Base-by-base conservation (phyloP, 2,797 vertebrate genomes). In the Eurystomus glaucurus region DNA sequence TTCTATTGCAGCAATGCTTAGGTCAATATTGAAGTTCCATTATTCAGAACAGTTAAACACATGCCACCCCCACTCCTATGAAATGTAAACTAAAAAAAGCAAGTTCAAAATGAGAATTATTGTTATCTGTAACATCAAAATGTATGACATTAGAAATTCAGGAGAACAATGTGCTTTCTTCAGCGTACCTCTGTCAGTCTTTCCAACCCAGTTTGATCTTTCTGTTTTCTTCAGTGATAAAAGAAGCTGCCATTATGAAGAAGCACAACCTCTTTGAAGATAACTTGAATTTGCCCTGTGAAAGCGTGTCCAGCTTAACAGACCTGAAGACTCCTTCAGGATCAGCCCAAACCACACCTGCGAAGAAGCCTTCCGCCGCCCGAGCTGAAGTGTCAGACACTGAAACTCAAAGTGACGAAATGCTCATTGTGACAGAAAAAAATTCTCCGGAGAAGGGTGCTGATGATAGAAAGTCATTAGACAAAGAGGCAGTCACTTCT, bases 261-360 rank as follows among this genome's bases (percentile, higher is more conserved):
- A 99, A 99, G 92, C 98, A 99, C 97, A 99, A 99, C 98, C 98
- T 99, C 71, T 98, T 99, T 93, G 98, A 98, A 31, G 99, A 99
- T 81, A 99, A 98, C 93, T 89, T 98, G 77, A 98, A 98, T 70
- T 89, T 99, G 83, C 98, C 98, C 87, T 98, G 98, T 29, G 97
- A 98, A 89, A 99, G 99, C 0, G 98, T 98, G 93, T 99, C 98
- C 96, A 99, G 99, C 88, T 97, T 98, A 90, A 97, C 98, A 1
- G 99, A 99, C 91, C 96, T 99, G n/a, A 98, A 92, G 97, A 98
- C 78, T 10, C 97, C 94, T 6, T 94, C 43, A 15, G 96, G 97
- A 52, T 99, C 99, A 31, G 97, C 97, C 7, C 99, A 99, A 25
- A 95, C 97, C 70, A 99, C 98, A 92, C 99, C 99, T 0, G 97